Conservation (phyloP, 1,140 invertebrate species). For the Megathymus violae region DNA sequence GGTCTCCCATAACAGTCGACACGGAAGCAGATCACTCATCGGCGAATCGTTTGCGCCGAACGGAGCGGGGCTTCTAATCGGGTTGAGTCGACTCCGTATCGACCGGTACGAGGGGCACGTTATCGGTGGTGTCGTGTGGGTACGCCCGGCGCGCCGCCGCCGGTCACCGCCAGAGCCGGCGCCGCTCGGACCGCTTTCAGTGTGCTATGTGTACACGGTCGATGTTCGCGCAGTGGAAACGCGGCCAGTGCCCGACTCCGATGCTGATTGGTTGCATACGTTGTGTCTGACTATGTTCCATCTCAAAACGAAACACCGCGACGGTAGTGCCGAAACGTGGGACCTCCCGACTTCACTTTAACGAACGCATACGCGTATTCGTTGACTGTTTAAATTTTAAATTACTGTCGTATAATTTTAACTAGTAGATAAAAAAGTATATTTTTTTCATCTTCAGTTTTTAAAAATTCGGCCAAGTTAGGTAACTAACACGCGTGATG, state of each 20-base stretch:
- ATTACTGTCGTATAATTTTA: neutral
- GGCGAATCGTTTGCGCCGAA: no score
- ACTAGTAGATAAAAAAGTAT: no score
- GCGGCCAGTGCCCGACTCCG: conserved; percentile 40
- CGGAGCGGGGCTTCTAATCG: no score
- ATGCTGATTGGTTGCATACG: conserved; percentile 32
- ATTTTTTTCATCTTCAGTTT: no score
- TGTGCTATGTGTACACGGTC: conserved; percentile 42
- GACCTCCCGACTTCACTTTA: conserved; percentile 13
- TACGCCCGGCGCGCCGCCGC: conserved; percentile 38
- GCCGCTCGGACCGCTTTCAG: conserved; percentile 54
- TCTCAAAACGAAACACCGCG: conserved; percentile 19
- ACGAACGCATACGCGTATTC: no score
- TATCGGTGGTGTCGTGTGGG: conserved; percentile 23
- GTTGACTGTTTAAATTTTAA: no score
- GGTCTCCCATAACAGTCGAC: no score
- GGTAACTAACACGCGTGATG: no score
- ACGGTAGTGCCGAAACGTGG: conserved; percentile 35
- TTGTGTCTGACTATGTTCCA: conserved; percentile 15
- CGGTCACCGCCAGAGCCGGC: conserved; percentile 57
- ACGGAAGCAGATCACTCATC: neutral
- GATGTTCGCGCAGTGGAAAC: conserved; percentile 51
- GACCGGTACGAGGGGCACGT: no score
- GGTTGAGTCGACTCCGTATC: no score
- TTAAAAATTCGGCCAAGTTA: no score